These are phyloP conservation scores for Equus przewalskii DNA, from an alignment of 2,113 vertebrate species.

Conservation along the genomic window DNA sequence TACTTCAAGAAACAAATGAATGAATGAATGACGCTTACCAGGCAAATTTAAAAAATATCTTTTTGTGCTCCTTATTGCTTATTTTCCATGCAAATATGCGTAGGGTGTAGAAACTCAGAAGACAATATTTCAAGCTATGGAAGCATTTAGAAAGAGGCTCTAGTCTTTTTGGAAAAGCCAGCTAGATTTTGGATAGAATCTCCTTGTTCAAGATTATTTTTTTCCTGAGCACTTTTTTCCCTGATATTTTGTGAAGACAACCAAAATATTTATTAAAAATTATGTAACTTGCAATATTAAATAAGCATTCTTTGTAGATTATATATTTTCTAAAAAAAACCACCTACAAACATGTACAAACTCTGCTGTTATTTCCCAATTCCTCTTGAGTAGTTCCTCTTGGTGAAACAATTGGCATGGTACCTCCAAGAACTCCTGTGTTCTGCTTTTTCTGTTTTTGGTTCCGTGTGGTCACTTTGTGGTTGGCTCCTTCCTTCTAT, in stretches of 20 bases:
- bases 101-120: background rate
- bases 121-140: background rate
- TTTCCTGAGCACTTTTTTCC: background rate
- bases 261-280: background rate
- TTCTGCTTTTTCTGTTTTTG: background rate
- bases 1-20: background rate
- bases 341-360: background rate
- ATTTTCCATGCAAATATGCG: background rate
- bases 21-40: background rate
- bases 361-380: background rate
- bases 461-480: background rate
- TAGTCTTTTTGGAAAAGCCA: background rate
- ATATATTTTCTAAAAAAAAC: background rate
- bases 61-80: background rate
- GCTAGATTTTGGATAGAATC: background rate
- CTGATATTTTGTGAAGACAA: background rate
- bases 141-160: background rate
- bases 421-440: background rate
- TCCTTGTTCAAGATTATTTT: background rate
- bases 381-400: background rate
- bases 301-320: background rate
- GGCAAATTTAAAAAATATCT: background rate
- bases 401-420: background rate
- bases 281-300: slow-evolving; percentile 1
- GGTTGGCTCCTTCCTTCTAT: background rate